Conservation (phyloP, 2,797 vertebrate genomes). For the Acanthurus lineatus region DNA sequence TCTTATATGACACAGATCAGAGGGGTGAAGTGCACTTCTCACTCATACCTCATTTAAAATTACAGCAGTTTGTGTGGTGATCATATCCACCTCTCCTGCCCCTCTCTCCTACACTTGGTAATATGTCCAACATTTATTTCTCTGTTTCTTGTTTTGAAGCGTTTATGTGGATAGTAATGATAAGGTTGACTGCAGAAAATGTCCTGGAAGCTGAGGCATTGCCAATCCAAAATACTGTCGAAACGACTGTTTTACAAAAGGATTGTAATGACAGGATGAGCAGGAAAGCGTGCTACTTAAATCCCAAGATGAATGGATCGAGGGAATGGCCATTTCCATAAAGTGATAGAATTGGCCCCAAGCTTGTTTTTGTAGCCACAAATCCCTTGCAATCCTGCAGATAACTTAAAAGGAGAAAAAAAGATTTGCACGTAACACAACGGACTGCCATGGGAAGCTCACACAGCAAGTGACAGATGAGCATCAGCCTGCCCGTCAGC, state of each 20-base stretch:
- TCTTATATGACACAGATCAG: conserved; percentile 9
- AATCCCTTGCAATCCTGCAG: conserved; percentile 70
- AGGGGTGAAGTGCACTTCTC: conserved; percentile 36
- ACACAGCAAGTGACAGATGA: conserved; percentile 54
- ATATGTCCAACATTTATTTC: conserved; percentile 68
- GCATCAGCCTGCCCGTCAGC: conserved; percentile 52
- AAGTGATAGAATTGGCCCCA: conserved; percentile 70
- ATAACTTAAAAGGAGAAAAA: conserved; percentile 56
- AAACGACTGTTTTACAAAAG: conserved; percentile 50
- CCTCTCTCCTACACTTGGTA: conserved; percentile 53
- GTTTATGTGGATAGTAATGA: conserved; percentile 35
- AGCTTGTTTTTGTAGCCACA: conserved; percentile 64
- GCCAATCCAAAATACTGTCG: conserved; percentile 35
- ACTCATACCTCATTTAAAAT: conserved; percentile 38
- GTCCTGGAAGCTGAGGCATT: conserved; percentile 1
- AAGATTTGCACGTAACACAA: conserved; percentile 53
- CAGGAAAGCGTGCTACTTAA: conserved; percentile 55
- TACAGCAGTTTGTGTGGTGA: conserved; percentile 41
- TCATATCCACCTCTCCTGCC: conserved; percentile 40
- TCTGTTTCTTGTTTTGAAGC: conserved; percentile 56
- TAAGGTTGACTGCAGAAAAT: conserved; percentile 26
- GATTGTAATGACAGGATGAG: conserved; percentile 60
- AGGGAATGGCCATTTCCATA: conserved; percentile 70
- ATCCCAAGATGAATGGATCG: conserved; percentile 68
- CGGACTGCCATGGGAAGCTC: conserved; percentile 32